Base-by-base conservation (phyloP, 2,797 vertebrate genomes). In the Falco cherrug region DNA sequence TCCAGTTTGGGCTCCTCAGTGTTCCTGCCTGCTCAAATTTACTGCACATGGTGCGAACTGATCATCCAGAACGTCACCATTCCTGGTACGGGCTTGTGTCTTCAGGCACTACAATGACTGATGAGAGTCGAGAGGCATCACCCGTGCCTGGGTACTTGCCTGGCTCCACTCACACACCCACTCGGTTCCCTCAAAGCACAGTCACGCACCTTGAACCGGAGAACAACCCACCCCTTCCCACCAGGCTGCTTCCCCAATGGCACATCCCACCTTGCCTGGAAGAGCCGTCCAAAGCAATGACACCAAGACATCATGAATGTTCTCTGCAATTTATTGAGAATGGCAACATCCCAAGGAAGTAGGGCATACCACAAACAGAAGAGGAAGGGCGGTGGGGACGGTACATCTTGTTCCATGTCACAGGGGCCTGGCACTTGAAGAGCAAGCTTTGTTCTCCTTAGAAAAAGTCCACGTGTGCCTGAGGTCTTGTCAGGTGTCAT, bases 311-410 rank as follows among this genome's bases (percentile, higher is more conserved):
- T 43, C 0, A 0, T 6, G 50, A 91, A 80, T 91, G 35, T 93
- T 93, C 85, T 96, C 56, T 95, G 95, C 95, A 61, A 47, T 96
- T 96, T 96, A 95, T 96, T 96, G 74, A 74, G 54, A 64, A 59
- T 80, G 86, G 75, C 61, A 84, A 69, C 50, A 51, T 56, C 61
- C 48, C 67, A 2, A 35, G 79, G 61, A 75, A 87, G 73, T 3
- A 75, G 78, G 86, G 21, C 71, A 87, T 61, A 33, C 54, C 57
- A 74, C 12, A 11, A 67, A 53, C 4, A 45, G 50, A 57, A 74
- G 31, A 68, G 31, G 41, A 47, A 84, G 33, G 39, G 14, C 67
- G 50, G 35, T 54, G 83, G 43, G 48, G 51, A 63, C 79, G 70
- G 35, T 13, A 37, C 61, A 77, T 51, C 33, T 19, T 2, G 1